These are phyloP conservation scores for Cataglyphis livida DNA, from an alignment of 2,888 invertebrate genomes.

Conservation along the genomic window DNA sequence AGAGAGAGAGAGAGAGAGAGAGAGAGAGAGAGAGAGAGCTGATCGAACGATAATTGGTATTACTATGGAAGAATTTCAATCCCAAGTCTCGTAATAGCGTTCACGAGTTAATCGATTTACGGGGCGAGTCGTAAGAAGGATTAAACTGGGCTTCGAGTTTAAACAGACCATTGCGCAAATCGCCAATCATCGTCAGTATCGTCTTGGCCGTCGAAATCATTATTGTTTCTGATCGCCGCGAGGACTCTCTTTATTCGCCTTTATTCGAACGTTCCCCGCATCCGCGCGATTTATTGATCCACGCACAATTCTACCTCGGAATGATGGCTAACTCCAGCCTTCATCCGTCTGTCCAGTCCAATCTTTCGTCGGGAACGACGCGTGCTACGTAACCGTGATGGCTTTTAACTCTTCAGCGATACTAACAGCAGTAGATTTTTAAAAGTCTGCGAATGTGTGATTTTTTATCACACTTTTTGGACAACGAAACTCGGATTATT, in stretches of 20 bases:
- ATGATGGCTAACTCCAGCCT: slow-evolving; percentile 64
- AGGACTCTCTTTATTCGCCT: slow-evolving; percentile 76
- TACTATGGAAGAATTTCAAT: slow-evolving; percentile 52
- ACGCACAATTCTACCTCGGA: slow-evolving; percentile 83
- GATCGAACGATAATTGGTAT: slow-evolving; percentile 50
- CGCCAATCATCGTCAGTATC: slow-evolving; percentile 26
- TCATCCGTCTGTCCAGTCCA: background rate
- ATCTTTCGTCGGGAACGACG: slow-evolving; percentile 4
- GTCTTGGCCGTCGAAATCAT: slow-evolving; percentile 11
- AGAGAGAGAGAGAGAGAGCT: background rate
- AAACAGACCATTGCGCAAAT: slow-evolving; percentile 48
- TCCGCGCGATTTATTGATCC: slow-evolving; percentile 85
- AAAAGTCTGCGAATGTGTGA: background rate
- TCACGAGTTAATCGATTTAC: slow-evolving; percentile 55
- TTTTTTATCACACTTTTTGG: background rate
- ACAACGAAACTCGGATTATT: background rate
- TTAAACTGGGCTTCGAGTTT: slow-evolving; percentile 47
- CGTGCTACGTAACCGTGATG: slow-evolving; percentile 18
- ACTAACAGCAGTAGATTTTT: background rate
- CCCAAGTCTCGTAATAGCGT: slow-evolving; percentile 45
- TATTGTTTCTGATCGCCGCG: slow-evolving; percentile 43
- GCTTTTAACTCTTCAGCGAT: slow-evolving; percentile 18
- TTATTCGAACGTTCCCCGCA: slow-evolving; percentile 72
- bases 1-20: too few species aligned
- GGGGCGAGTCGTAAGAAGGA: slow-evolving; percentile 49